Percentiles rank a stretch among this genome's conserved stretches.
phyloP scores from a whole-genome alignment of 2,113 vertebrate species.

The Raphicerus campestris region DNA sequence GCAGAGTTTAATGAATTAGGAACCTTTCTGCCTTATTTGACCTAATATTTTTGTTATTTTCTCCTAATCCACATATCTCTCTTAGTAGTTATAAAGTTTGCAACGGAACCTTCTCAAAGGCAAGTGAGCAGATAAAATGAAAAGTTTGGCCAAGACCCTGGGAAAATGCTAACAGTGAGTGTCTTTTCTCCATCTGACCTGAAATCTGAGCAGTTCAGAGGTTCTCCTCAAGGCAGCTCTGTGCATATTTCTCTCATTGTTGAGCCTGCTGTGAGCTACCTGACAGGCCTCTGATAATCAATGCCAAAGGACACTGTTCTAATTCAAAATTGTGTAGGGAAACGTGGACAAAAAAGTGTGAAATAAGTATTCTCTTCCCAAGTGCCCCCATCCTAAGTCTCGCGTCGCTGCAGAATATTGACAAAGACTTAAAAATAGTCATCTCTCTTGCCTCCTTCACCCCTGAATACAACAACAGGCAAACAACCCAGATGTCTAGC shows the following conservation, averaged over 20 bases:
- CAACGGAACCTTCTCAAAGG: constrained; percentile 56
- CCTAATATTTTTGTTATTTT: neutral
- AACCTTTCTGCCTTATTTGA: neutral
- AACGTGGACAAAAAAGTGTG: constrained; percentile 9
- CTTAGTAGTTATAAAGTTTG: constrained; percentile 57
- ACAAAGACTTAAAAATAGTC: neutral
- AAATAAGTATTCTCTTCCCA: neutral
- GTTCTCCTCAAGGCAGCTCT: constrained; percentile 77
- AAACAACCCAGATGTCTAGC: neutral
- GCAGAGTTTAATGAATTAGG: neutral
- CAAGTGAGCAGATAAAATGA: constrained; percentile 66
- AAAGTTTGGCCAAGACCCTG: constrained; percentile 80
- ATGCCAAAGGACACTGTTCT: constrained; percentile 53
- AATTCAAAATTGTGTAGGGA: constrained; percentile 48
- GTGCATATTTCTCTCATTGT: constrained; percentile 71
- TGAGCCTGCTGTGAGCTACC: constrained; percentile 47
- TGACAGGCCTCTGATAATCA: constrained; percentile 66
- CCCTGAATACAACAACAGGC: neutral
- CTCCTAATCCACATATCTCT: neutral
- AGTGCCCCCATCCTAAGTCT: neutral
- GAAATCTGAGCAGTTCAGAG: constrained; percentile 75
- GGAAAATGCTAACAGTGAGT: constrained; percentile 78
- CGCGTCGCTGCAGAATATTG: neutral
- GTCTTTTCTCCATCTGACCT: constrained; percentile 71
- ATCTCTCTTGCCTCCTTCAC: neutral